Evolutionary conservation across 2,888 invertebrate species (phyloP), one percentile per base, ranked within the genome.

Genomic region (Nesidiocoris tenuis): DNA sequence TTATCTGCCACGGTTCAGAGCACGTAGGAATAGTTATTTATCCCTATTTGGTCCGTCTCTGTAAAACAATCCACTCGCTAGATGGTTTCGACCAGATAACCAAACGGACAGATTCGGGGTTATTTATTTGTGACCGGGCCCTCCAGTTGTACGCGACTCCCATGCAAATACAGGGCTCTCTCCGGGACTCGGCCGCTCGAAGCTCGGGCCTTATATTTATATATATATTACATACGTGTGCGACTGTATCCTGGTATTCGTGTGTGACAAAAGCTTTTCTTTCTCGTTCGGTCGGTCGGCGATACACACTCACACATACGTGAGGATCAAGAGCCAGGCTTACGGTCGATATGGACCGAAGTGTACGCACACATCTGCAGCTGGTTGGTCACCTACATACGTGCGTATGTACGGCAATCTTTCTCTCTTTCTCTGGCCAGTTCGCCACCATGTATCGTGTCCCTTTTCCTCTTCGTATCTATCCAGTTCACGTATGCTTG

Each of bases 11-110:
- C 25, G 22, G 67, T 59, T 67, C 63, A 61, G 75, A 56, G 64
- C 75, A 75, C 75, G 75, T 75, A 75, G 54, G 61, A 65, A 68
- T 75, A 75, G 75, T 67, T 67, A 68, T 75, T 75, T 68, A 75
- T 68, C 67, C 67, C 75, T 75, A 75, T 68, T 75, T 75, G 75
- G 75, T 67, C 75, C 75, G 75, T 75, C 75, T 67, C 75, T 75
- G 75, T 75, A 75, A 75, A 75, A 75, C 75, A 75, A 75, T 75
- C 75, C 75, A 75, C 75, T 75, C 67, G 75, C 67, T 75, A 75
- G 75, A 75, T 75, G 61, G 67, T 67, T 61, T 68, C 75, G 63
- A 74, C 59, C 67, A 75, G 75, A 75, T 75, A 75, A 75, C 65
- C 61, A 25, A 57, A 75, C 75, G 65, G 75, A 75, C 75, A 75